These are phyloP conservation scores for rabbit (Oryctolagus cuniculus) DNA, from an alignment of 2,113 vertebrate genomes.

Conservation along the genomic window mOryCun1.1 NC_091443.1:31285001-31285500, in stretches of 20 bases:
- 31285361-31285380: too few species aligned
- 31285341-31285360: too few species aligned
- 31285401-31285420: too few species aligned
- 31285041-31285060: conserved; percentile 43
- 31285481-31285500: too few species aligned
- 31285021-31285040: conserved; percentile 38
- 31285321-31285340: too few species aligned
- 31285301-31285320: too few species aligned
- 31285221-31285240: neutral
- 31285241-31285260: conserved; percentile 3
- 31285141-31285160: neutral
- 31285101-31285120: neutral
- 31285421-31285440: too few species aligned
- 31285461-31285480: too few species aligned
- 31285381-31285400: too few species aligned
- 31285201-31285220: conserved; percentile 35
- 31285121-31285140: neutral
- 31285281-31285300: too few species aligned
- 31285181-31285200: neutral
- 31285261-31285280: too few species aligned
- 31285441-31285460: too few species aligned
- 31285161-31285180: neutral
- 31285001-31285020: conserved; percentile 19
- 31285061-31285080: neutral
- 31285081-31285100: conserved; percentile 8